Percentiles rank a stretch among this genome's conserved stretches.
Conservation (phyloP, 2,888 invertebrate genomes). For the Nomada ferruginata region DNA sequence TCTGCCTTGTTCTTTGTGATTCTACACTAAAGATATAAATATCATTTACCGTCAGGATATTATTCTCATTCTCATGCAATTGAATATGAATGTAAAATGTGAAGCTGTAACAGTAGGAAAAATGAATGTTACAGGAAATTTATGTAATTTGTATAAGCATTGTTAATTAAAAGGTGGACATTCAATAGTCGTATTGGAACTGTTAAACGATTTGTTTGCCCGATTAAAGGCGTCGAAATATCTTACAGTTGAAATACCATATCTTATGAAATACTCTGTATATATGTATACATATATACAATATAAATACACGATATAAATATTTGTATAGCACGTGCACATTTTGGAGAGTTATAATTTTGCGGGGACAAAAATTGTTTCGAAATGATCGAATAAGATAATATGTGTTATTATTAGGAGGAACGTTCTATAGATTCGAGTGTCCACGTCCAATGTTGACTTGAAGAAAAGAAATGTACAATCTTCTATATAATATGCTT, state of each 20-base stretch:
- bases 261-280: constrained; percentile 35
- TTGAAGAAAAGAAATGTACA: constrained; percentile 34
- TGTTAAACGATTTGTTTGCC: constrained; percentile 5
- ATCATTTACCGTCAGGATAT: background rate
- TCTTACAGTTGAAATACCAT: background rate
- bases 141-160: constrained; percentile 1
- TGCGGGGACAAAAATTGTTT: constrained; percentile 43
- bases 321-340: constrained; percentile 50
- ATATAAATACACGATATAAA: constrained; percentile 43
- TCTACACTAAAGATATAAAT: constrained; percentile 11
- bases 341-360: constrained; percentile 55
- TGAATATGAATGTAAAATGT: background rate
- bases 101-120: constrained; percentile 1
- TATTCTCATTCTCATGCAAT: background rate
- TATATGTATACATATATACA: constrained; percentile 26
- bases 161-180: constrained; percentile 1
- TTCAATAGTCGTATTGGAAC: constrained; percentile 26
- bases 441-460: constrained; percentile 41
- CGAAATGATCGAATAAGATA: constrained; percentile 19
- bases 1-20: constrained; percentile 2
- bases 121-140: background rate
- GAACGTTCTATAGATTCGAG: constrained; percentile 43
- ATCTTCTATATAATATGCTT: constrained; percentile 42
- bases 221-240: constrained; percentile 10
- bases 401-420: constrained; percentile 44